Percentiles rank a stretch among this genome's conserved stretches.
Evolutionary conservation across 2,888 invertebrate species (phyloP).

Genomic region (Lycaena phlaeas): DNA sequence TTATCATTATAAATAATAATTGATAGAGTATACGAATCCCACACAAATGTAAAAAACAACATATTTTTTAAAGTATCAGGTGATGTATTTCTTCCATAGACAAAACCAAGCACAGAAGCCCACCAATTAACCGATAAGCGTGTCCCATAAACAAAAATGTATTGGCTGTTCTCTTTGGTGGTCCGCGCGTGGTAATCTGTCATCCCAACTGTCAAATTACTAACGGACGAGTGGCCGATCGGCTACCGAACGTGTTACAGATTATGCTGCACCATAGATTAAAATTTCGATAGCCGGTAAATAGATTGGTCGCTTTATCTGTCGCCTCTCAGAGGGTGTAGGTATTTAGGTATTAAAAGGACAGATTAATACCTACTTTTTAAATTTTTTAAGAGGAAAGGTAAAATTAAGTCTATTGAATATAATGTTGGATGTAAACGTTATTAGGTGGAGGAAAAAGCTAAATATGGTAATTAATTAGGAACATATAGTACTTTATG

Average conservation of each 20-base stretch:
- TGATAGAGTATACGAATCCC: no score
- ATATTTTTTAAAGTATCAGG: no score
- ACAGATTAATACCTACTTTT: no score
- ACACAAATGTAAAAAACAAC: no score
- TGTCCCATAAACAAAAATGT: conserved; percentile 55
- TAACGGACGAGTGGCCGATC: conserved; percentile 69
- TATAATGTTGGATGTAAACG: no score
- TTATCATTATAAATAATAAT: no score
- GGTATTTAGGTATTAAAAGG: conserved; percentile 8
- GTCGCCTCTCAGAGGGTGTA: conserved; percentile 9
- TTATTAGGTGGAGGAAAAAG: no score
- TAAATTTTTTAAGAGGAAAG: no score
- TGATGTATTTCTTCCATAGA: no score
- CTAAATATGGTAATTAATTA: no score
- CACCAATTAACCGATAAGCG: conserved; percentile 51
- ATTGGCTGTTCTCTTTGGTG: conserved; percentile 57
- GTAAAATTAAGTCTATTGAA: no score
- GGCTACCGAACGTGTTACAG: conserved; percentile 70
- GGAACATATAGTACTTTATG: no score
- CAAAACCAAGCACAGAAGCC: conserved; percentile 33
- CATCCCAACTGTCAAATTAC: conserved; percentile 73
- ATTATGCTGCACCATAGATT: conserved; percentile 54
- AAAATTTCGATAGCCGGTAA: conserved; percentile 17
- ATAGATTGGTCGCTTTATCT: conserved; percentile 16
- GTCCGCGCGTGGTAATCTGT: conserved; percentile 66